A percentile compares a stretch with the other conserved stretches of the same genome.
phyloP scores from a whole-genome alignment of 2,113 vertebrate species.

The Chroicocephalus ridibundus region DNA sequence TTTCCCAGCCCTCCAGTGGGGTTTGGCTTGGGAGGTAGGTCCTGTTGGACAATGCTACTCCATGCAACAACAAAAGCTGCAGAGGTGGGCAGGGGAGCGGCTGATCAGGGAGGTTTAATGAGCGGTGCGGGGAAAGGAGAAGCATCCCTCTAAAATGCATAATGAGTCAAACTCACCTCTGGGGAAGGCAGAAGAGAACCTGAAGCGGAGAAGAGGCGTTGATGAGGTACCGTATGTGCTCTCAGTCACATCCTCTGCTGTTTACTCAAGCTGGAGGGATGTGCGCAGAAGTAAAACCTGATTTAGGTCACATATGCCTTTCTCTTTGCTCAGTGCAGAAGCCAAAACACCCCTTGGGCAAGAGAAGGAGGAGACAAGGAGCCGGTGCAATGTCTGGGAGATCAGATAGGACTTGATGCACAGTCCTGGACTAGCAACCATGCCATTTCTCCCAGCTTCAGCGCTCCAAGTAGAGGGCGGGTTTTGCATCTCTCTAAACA shows the following conservation, averaged over 20 bases:
- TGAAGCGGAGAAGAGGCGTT: slow-evolving; percentile 14
- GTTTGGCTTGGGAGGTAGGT: neutral
- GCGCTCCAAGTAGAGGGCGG: neutral
- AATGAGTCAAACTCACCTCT: slow-evolving; percentile 58
- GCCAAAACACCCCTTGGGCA: slow-evolving; percentile 44
- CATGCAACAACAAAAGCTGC: neutral
- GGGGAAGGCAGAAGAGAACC: slow-evolving; percentile 7
- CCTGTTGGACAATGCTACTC: neutral
- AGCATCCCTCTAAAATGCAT: slow-evolving; percentile 24
- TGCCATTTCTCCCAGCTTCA: neutral
- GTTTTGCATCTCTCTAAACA: neutral
- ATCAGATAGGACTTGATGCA: neutral
- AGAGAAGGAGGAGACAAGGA: slow-evolving; percentile 31
- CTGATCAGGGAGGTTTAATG: neutral
- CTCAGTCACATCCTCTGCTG: slow-evolving; percentile 59
- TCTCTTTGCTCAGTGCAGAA: slow-evolving; percentile 3
- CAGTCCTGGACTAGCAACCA: neutral
- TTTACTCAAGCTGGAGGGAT: slow-evolving; percentile 50
- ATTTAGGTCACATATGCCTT: slow-evolving; percentile 65
- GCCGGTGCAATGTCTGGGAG: neutral
- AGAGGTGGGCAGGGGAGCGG: neutral
- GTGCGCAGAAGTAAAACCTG: slow-evolving; percentile 58
- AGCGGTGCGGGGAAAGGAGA: neutral
- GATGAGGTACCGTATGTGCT: slow-evolving; percentile 16
- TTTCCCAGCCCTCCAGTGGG: neutral